Base-by-base conservation (phyloP, 2,113 vertebrate genomes). In the Melanerpes formicivorus region DNA sequence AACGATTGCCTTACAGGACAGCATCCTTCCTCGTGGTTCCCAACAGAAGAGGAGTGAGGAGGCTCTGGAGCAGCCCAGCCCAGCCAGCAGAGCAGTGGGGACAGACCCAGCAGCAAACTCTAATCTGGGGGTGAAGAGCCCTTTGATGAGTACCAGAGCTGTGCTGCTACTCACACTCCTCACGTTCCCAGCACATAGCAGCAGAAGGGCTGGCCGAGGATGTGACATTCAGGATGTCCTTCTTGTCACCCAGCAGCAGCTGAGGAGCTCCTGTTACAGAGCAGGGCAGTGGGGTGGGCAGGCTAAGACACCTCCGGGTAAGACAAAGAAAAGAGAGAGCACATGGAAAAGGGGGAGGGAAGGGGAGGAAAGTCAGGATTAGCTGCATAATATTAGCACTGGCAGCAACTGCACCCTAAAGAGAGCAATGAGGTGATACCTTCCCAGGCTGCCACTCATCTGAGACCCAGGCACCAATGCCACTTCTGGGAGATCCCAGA, bases 191-290 rank as follows among this genome's bases (percentile, higher is more conserved):
- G 81, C 66, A 94, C 90, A 73, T 16, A 59, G 7, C 82, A 50
- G 58, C 5, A 0, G 75, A 96, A 94, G 89, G 72, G 88, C 73
- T 83, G 44, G 71, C 89, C 13, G 19, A 79, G 93, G 85, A 52
- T 55, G 58, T 93, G 91, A 59, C 63, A 87, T 93, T 90, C 95
- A 93, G 87, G 63, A 95, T 95, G 88, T 69, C 95, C 95, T 97
- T 98, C 89, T 88, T 95, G 71, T 97, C 81, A 91, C 85, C 74
- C 92, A 90, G 80, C 76, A 88, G 96, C 97, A 98, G 97, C 97
- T 98, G 97, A 96, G 95, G 75, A 78, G 95, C 93, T 98, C 96
- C 84, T 89, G 92, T 98, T 98, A 97, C 97, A 93, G 74, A 88
- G 87, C 95, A 96, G 66, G 76, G 94, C 88, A 97, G 91, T 93